Conservation (phyloP, 1,140 invertebrate genomes). For the Ooceraea biroi region DNA sequence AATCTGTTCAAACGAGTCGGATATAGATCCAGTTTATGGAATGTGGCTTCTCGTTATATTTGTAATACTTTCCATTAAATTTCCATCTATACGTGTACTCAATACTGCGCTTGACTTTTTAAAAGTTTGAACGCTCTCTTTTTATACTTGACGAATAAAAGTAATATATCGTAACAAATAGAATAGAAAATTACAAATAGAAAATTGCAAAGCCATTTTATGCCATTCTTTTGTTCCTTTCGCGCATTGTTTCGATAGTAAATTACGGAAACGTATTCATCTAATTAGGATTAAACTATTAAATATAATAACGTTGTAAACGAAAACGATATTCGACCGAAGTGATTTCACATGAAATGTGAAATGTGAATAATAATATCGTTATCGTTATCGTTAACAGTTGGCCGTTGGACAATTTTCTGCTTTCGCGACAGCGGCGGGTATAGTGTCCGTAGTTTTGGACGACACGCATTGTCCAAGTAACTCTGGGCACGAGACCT, state of each 20-base stretch:
- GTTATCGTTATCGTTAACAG: slow-evolving; percentile 69
- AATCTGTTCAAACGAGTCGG: neutral
- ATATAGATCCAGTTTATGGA: slow-evolving; percentile 27
- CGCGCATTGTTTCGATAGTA: slow-evolving; percentile 6
- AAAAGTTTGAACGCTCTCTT: slow-evolving; percentile 20
- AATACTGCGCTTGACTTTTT: neutral
- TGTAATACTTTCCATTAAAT: slow-evolving; percentile 27
- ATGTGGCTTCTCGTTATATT: slow-evolving; percentile 5
- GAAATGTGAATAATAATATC: too few species aligned
- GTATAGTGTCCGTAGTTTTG: slow-evolving; percentile 93
- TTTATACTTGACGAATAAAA: slow-evolving; percentile 38
- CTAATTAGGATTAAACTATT: slow-evolving; percentile 33
- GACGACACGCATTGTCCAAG: slow-evolving; percentile 90
- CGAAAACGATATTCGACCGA: slow-evolving; percentile 62
- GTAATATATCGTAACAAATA: slow-evolving; percentile 35
- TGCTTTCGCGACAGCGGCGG: slow-evolving; percentile 89
- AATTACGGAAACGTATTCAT: slow-evolving; percentile 26
- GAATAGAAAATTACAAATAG: slow-evolving; percentile 58
- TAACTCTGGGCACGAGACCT: slow-evolving; percentile 91
- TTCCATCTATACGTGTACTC: slow-evolving; percentile 16
- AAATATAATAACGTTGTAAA: slow-evolving; percentile 64
- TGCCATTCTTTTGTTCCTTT: slow-evolving; percentile 9
- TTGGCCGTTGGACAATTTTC: slow-evolving; percentile 79
- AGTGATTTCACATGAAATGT: slow-evolving; percentile 44
- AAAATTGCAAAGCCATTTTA: slow-evolving; percentile 15